A percentile compares a stretch with the other conserved stretches of the same genome.
phyloP scores from a whole-genome alignment of 1,140 invertebrate genomes.

The Bombus balteatus region DNA sequence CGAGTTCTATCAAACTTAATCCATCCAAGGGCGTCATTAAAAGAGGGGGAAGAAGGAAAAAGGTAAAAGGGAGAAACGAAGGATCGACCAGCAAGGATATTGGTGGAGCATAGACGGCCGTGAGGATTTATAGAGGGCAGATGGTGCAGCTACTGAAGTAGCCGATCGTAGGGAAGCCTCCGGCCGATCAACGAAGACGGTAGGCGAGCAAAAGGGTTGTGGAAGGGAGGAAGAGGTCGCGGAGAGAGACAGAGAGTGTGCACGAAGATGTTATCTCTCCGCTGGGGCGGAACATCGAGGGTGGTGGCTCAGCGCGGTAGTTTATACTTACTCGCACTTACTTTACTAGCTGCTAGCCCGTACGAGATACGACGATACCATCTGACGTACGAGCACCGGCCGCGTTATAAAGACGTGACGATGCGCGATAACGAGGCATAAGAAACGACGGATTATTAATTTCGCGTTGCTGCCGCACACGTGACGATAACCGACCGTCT shows the following conservation, averaged over 20 bases:
- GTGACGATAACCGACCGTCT: constrained; percentile 33
- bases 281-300: constrained; percentile 74
- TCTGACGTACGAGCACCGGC: constrained; percentile 67
- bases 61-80: background rate
- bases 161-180: constrained; percentile 64
- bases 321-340: constrained; percentile 74
- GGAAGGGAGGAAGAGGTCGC: constrained; percentile 47
- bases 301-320: constrained; percentile 68
- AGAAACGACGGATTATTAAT: constrained; percentile 72
- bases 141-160: constrained; percentile 66
- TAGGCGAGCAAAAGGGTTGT: constrained; percentile 62
- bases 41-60: background rate
- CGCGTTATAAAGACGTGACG: constrained; percentile 73
- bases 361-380: constrained; percentile 71
- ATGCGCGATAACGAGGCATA: constrained; percentile 71
- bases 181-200: constrained; percentile 60
- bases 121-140: constrained; percentile 65
- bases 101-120: constrained; percentile 51
- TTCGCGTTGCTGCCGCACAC: constrained; percentile 54
- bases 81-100: constrained; percentile 29
- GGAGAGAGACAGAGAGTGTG: constrained; percentile 43
- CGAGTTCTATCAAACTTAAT: background rate
- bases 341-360: constrained; percentile 72
- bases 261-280: constrained; percentile 72
- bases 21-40: background rate